Evolutionary conservation across 1,140 invertebrate genomes (phyloP).

Genomic region (Zaprionus taronus): DNA sequence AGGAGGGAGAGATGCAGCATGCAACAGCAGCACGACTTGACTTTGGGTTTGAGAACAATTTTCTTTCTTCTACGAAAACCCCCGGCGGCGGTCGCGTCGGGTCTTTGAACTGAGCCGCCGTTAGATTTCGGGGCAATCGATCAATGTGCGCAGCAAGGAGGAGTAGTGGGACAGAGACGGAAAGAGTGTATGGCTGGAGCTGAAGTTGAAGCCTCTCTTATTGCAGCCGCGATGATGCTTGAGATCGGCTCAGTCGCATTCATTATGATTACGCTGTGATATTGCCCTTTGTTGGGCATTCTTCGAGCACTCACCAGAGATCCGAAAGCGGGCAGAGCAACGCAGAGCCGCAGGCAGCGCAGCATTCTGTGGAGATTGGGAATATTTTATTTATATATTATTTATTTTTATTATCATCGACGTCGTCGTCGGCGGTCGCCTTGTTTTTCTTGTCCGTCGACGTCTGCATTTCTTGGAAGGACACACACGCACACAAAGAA

Average conservation of each 20-base stretch:
- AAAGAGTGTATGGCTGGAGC: slow-evolving; percentile 7
- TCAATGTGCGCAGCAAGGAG: slow-evolving; percentile 53
- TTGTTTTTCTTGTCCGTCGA: slow-evolving; percentile 23
- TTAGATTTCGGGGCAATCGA: slow-evolving; percentile 75
- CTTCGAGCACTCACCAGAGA: slow-evolving; percentile 33
- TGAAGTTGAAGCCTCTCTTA: slow-evolving; percentile 45
- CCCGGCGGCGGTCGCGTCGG: slow-evolving; percentile 39
- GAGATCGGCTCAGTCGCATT: slow-evolving; percentile 63
- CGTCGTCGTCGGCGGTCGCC: slow-evolving; percentile 65
- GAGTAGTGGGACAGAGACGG: slow-evolving; percentile 16
- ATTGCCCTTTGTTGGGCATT: slow-evolving; percentile 77
- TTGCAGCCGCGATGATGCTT: slow-evolving; percentile 47
- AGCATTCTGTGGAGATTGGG: slow-evolving; percentile 13
- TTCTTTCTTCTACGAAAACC: slow-evolving; percentile 63
- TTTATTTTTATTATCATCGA: slow-evolving; percentile 65
- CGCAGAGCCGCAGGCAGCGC: not conserved
- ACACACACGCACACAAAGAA: slow-evolving; percentile 53
- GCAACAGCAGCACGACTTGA: slow-evolving; percentile 65
- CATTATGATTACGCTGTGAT: slow-evolving; percentile 76
- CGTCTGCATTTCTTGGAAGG: slow-evolving; percentile 80
- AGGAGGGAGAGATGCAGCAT: slow-evolving; percentile 21
- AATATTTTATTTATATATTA: slow-evolving; percentile 60
- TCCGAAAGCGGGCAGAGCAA: not conserved
- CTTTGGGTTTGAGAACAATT: slow-evolving; percentile 76
- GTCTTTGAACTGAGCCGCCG: slow-evolving; percentile 75